Base-by-base conservation (phyloP, 2,888 invertebrate species). In the Nineta flava region DNA sequence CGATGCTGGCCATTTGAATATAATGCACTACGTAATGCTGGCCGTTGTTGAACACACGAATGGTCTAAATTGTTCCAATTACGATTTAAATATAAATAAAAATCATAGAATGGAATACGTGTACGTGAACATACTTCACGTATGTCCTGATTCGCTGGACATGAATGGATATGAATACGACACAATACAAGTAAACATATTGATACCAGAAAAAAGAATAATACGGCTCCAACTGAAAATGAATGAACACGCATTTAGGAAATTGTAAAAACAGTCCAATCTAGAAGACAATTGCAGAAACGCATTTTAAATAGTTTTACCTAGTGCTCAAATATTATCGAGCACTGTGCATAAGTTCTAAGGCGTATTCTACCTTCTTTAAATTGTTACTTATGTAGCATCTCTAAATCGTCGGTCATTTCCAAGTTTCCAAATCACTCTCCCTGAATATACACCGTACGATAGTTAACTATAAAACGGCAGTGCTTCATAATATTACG, bases 81-180 rank as follows among this genome's bases (percentile, higher is more conserved):
- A 21, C 48, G 48, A 41, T 48, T 48, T 26, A 48, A 41, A 26
- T 48, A 48, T 15, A 48, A 42, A 41, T 48, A 48, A 41, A 48
- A 48, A 41, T 48, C 48, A 41, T 48, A 48, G 26, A 48, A 48
- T n/a, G 48, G 48, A 12, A 48, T 48, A 13, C 48, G 48, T 5
- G 48, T 48, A 7, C 48, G 41, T 17, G 48, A 34, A 40, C 48
- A 48, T 15, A 48, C 48, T 21, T 48, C 48, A 21, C 49, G 49
- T 15, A 49, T 49, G 38, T 49, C 49, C 31, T 48, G 49, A 21
- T 49, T 49, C 16, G 49, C 49, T 17, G 49, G 49, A 21, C 49
- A 45, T 15, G 49, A 49, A 26, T 48, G 48, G 4, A 48, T 48
- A 35, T 49, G 49, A 9, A 49, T 49, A 9, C 45, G 44, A 35